Evolutionary conservation across 1,140 invertebrate genomes (phyloP), one percentile per base, ranked within the genome.

Genomic region (Polypedilum pembai): DNA sequence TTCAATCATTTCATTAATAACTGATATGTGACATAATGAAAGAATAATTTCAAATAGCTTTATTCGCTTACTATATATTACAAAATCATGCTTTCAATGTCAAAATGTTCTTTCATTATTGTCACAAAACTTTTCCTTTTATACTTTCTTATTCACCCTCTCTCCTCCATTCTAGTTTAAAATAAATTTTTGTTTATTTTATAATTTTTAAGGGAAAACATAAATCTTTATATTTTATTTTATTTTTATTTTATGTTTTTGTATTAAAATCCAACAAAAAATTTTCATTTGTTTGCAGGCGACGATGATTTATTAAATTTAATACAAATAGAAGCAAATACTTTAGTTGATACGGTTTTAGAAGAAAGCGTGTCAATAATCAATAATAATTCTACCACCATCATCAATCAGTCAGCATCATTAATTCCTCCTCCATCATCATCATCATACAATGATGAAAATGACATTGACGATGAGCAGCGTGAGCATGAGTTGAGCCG

Each of bases 291-390:
- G 65, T 69, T 69, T 69, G 65, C 65, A 69, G 65, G 65, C 65
- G 65, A 69, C 65, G 65, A 69, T 69, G 65, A 69, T 69, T 69
- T 69, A 21, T 69, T 69, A 69, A 69, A 69, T 69, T 69, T 69
- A 21, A 75, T 82, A 73, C 80, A 79, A 66, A 77, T 78, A 75
- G 80, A 82, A 78, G 81, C 81, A 73, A 78, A 78, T 76, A 79
- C 80, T 75, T 77, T 82, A 75, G 80, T 82, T 74, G 81, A 82
- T 77, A 77, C 78, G 73, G 79, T 82, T 73, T 78, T 82, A 33
- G 81, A 82, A 78, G 79, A 82, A 73, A 82, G 81, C 74, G 77
- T 82, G 76, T 77, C 79, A 66, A 78, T 80, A 45, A 78, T 82
- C 75, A 80, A 79, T 41, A 77, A 69, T 69, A 69, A 69, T 76